Conservation (phyloP, 1,140 invertebrate species). For the Stegodyphus dumicola region DNA sequence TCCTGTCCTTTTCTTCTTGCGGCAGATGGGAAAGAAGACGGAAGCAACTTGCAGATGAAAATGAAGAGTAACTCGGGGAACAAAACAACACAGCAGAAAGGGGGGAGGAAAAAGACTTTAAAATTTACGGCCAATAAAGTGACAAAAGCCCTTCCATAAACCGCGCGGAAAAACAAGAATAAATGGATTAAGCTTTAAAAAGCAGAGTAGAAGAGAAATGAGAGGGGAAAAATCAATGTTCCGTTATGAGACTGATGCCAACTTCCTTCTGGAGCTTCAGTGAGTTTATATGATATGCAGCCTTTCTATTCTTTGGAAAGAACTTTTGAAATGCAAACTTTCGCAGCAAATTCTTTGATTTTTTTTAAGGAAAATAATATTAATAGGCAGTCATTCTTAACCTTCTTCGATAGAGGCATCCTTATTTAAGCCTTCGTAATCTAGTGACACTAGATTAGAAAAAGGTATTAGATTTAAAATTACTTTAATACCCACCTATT, state of each 20-base stretch:
- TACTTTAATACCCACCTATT: no score
- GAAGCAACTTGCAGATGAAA: slow-evolving; percentile 6
- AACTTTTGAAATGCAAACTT: no score
- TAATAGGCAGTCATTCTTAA: no score
- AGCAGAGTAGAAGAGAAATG: not conserved
- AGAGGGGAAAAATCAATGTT: not conserved
- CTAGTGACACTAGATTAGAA: no score
- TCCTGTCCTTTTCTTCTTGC: not conserved
- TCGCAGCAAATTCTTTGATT: no score
- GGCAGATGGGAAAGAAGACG: not conserved
- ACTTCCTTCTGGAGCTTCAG: not conserved
- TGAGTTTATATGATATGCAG: not conserved
- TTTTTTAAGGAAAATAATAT: no score
- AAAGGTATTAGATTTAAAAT: no score
- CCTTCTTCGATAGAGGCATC: no score
- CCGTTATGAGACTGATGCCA: not conserved
- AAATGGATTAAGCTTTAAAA: slow-evolving; percentile 18
- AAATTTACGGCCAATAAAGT: slow-evolving; percentile 37
- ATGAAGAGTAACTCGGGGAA: slow-evolving; percentile 5
- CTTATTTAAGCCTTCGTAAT: no score
- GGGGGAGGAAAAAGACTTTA: not conserved
- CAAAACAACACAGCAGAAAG: not conserved
- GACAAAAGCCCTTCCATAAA: slow-evolving; percentile 35
- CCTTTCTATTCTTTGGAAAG: no score
- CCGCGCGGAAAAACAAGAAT: slow-evolving; percentile 14